phyloP scores from a whole-genome alignment of 2,797 vertebrate genomes.

The Leptodactylus fallax region DNA sequence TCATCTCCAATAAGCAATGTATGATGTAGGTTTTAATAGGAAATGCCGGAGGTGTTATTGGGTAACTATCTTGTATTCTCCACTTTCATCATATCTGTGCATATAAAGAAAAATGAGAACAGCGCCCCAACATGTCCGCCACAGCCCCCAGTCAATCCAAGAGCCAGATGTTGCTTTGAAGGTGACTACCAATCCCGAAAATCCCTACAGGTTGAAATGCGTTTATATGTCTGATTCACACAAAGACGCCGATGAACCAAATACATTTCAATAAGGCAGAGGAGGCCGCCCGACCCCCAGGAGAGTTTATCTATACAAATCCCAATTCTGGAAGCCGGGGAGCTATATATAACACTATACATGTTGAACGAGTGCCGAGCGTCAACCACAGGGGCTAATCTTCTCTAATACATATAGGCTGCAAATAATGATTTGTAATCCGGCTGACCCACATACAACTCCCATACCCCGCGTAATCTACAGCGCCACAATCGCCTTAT shows the following conservation, averaged over 20 bases:
- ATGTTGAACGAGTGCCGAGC: slow-evolving; percentile 13
- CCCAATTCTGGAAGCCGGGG: slow-evolving; percentile 7
- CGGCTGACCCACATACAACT: slow-evolving; percentile 48
- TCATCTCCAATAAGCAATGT: too few species aligned
- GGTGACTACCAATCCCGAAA: not conserved
- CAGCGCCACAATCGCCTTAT: slow-evolving; percentile 47
- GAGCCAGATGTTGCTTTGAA: not conserved
- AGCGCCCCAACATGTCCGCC: not conserved
- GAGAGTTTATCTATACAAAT: not conserved
- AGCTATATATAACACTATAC: slow-evolving; percentile 20
- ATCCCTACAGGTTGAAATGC: not conserved
- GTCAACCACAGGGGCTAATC: slow-evolving; percentile 48
- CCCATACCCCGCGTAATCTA: slow-evolving; percentile 34
- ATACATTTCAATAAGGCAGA: slow-evolving; percentile 39
- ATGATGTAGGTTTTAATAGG: too few species aligned
- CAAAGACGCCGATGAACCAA: slow-evolving; percentile 19
- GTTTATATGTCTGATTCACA: not conserved
- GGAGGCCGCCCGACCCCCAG: not conserved
- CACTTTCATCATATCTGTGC: too few species aligned
- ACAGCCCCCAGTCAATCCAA: not conserved
- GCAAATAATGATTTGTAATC: slow-evolving; percentile 55
- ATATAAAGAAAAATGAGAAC: not conserved
- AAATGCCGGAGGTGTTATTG: too few species aligned
- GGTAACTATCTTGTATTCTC: too few species aligned
- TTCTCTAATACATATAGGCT: slow-evolving; percentile 32